Conservation (phyloP, 2,888 invertebrate genomes). For the Hofmannophila pseudospretella region DNA sequence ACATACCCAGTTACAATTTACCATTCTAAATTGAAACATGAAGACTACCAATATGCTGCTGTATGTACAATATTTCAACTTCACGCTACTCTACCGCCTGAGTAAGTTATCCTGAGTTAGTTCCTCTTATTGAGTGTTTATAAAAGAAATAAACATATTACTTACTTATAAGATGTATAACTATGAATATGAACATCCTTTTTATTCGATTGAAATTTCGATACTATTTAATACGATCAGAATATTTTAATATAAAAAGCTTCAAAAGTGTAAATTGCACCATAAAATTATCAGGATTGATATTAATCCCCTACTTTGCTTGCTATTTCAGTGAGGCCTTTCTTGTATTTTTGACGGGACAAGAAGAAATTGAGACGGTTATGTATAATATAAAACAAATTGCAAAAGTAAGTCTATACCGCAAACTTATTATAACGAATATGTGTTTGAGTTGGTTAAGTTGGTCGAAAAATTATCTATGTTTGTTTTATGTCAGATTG, state of each 20-base stretch:
- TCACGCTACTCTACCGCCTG: slow-evolving; percentile 87
- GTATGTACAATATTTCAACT: slow-evolving; percentile 93
- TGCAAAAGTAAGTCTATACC: slow-evolving; percentile 79
- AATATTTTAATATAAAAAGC: too few relatives aligned
- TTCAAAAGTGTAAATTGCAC: too few relatives aligned
- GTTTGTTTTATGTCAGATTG: slow-evolving; percentile 21
- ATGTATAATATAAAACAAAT: slow-evolving; percentile 85
- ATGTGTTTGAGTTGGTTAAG: not conserved
- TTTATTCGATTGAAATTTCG: too few relatives aligned
- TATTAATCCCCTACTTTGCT: too few relatives aligned
- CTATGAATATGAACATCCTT: too few relatives aligned
- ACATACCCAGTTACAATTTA: slow-evolving; percentile 88
- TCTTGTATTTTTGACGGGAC: slow-evolving; percentile 95
- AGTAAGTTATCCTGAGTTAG: too few relatives aligned
- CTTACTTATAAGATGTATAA: too few relatives aligned
- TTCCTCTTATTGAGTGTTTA: too few relatives aligned
- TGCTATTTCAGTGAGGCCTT: slow-evolving; percentile 92
- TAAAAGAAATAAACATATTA: too few relatives aligned
- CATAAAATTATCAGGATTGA: too few relatives aligned
- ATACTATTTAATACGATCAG: too few relatives aligned
- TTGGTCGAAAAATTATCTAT: not conserved
- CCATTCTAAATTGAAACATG: slow-evolving; percentile 83
- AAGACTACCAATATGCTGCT: slow-evolving; percentile 90
- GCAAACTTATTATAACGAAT: too few relatives aligned
- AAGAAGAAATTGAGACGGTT: slow-evolving; percentile 96